Base-by-base conservation (phyloP, 2,113 vertebrate genomes). In the Centrocercus urophasianus region DNA sequence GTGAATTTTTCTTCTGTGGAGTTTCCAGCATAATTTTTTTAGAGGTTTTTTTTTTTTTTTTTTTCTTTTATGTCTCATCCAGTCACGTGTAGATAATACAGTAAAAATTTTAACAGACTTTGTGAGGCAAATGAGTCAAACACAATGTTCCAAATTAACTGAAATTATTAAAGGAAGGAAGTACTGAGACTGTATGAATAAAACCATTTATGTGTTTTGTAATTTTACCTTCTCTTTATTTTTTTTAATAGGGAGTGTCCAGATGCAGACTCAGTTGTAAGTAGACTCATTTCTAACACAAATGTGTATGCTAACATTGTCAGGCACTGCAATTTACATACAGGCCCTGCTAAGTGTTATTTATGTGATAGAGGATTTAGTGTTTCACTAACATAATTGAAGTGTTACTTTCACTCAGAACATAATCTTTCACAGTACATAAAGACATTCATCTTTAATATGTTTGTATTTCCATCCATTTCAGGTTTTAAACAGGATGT, bases 211-310 rank as follows among this genome's bases (percentile, higher is more conserved):
- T 54, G 10, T 13, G 3, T 83, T 90, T 72, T 88, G 9, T 78
- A 90, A 94, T 47, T 38, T 4, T 50, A 4, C 27, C 11, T 65
- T 94, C 81, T 86, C 30, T 80, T 79, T 57, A 85, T 80, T 64
- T 90, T 87, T 95, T 43, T 97, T 65, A 77, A 94, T 84, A 98
- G 98, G 93, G 98, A 98, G 95, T 99, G 98, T 20, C 98, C 99
- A 92, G 99, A 99, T 97, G 98, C 98, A 56, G 99, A 99, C 97
- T 98, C 98, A 94, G 97, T 98, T 97, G 99, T 99, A 98, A 99
- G 99, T 99, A 98, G 66, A 94, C 60, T 88, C 95, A 60, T 74
- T 90, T 93, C 71, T n/a, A 86, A 80, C 93, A 73, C 21, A 90
- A 93, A 50, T 72, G 21, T 32, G 50, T 81, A 50, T 87, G 56